These are phyloP conservation scores for Agonopterix heracliana DNA, from an alignment of 2,888 invertebrate genomes.

Conservation along the genomic window DNA sequence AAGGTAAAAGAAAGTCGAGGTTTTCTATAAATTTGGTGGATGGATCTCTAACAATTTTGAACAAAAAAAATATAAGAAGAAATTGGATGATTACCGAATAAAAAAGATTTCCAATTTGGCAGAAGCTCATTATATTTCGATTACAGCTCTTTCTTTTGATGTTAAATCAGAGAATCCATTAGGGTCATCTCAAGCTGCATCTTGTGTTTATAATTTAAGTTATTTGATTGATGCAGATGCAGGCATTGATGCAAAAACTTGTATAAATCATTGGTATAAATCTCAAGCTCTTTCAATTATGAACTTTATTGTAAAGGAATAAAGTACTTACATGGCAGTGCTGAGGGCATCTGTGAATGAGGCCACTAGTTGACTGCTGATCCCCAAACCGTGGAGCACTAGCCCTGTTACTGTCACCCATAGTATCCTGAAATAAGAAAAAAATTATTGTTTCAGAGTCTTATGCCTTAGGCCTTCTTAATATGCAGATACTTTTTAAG, in stretches of 20 bases:
- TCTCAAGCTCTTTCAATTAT: too few relatives aligned
- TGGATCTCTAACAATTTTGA: too few relatives aligned
- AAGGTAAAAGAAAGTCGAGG: too few relatives aligned
- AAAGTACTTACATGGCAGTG: constrained; percentile 83
- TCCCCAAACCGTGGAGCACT: constrained; percentile 87
- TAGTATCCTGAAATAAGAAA: constrained; percentile 64
- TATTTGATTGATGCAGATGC: not conserved
- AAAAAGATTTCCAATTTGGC: constrained; percentile 18
- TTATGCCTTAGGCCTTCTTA: too few relatives aligned
- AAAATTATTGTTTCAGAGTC: not conserved
- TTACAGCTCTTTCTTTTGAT: constrained; percentile 16
- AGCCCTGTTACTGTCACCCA: constrained; percentile 83
- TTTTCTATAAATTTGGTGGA: too few relatives aligned
- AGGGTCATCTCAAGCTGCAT: not conserved
- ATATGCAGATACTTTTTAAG: too few relatives aligned
- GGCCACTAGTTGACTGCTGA: constrained; percentile 89
- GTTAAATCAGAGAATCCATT: constrained; percentile 10
- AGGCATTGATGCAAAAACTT: too few relatives aligned
- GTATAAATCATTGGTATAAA: too few relatives aligned
- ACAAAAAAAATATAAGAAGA: not conserved
- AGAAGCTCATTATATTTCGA: constrained; percentile 26
- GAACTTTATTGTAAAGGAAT: too few relatives aligned
- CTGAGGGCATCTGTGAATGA: constrained; percentile 90
- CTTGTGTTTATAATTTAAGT: not conserved
- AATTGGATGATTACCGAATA: constrained; percentile 14